Base-by-base conservation (phyloP, 2,888 invertebrate genomes). In the Melangyna quadrimaculata region DNA sequence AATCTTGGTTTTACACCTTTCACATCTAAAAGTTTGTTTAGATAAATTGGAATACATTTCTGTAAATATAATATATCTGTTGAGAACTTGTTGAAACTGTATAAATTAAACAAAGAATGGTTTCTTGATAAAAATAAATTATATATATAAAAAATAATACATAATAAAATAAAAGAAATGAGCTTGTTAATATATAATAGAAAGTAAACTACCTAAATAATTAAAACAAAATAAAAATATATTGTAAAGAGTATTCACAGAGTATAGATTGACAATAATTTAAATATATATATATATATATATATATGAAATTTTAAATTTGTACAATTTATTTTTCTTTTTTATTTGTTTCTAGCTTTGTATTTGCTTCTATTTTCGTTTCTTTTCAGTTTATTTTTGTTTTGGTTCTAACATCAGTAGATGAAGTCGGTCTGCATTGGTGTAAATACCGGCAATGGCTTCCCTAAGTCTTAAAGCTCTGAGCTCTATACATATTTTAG, bases 201-300 rank as follows among this genome's bases (percentile, higher is more conserved):
- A 53, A 53, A 53, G n/a, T 32, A 43, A 65, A n/a, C 19, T 17
- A 14, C 1, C 12, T 19, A 27, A 4, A 19, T n/a, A 51, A 37
- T 53, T 32, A 43, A 65, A 48, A 29, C 37, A 29, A 67, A 67
- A 14, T 45, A 14, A 51, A 63, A 55, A 35, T 32, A 43, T 65
- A n/a, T 35, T 80, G 59, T 67, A 79, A 69, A 79, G 70, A 63
- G 51, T 70, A 75, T 55, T 57, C 53, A 35, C 35, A 61, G 43
- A 53, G 53, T 53, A 53, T 69, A 69, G 61, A 72, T 55, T 57
- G 24, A 61, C 40, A 73, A 59, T 51, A 48, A 75, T 45, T 63
- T 27, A 75, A 80, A 80, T 75, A 63, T 43, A 67, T 24, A 22
- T 48, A 17, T 43, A 67, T 24, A 22, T 48, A 17, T 17, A 48